Conservation (phyloP, 2,113 vertebrate species). For the Gambusia holbrooki region DNA sequence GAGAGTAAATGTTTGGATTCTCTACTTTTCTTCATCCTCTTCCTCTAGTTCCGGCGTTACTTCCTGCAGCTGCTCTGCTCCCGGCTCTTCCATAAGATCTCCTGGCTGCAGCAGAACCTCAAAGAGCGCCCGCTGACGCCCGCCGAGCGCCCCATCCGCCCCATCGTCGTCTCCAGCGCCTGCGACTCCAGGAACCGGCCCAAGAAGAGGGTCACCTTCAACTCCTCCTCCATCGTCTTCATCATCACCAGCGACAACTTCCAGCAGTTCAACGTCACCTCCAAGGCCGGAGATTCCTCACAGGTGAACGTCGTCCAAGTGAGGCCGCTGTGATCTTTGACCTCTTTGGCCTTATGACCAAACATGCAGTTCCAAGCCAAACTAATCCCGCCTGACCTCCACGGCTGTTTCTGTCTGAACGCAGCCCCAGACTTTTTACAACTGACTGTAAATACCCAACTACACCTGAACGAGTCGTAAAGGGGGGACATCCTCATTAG, state of each 20-base stretch:
- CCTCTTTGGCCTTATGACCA: slow-evolving; percentile 51
- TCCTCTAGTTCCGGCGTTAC: slow-evolving; percentile 86
- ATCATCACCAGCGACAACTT: slow-evolving; percentile 88
- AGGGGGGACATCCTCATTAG: slow-evolving; percentile 26
- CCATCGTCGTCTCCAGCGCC: slow-evolving; percentile 83
- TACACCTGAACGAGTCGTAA: slow-evolving; percentile 28
- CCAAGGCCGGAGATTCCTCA: slow-evolving; percentile 57
- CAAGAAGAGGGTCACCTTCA: slow-evolving; percentile 94
- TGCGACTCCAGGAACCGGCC: slow-evolving; percentile 76
- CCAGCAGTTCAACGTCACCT: slow-evolving; percentile 75
- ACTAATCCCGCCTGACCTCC: slow-evolving; percentile 51
- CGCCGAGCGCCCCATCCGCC: slow-evolving; percentile 80
- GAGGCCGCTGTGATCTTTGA: slow-evolving; percentile 80
- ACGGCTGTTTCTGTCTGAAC: slow-evolving; percentile 18
- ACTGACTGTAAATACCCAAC: slow-evolving; percentile 32
- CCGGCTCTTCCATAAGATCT: slow-evolving; percentile 75
- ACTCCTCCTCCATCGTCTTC: slow-evolving; percentile 91
- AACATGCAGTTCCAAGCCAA: slow-evolving; percentile 54
- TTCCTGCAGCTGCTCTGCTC: slow-evolving; percentile 87
- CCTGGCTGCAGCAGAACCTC: slow-evolving; percentile 78
- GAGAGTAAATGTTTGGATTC: no score
- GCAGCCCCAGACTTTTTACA: slow-evolving; percentile 9
- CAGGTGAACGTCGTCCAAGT: slow-evolving; percentile 87
- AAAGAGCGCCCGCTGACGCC: slow-evolving; percentile 78
- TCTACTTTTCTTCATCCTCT: neutral